Evolutionary conservation across 2,797 vertebrate genomes (phyloP), one percentile per base, ranked within the genome.

Genomic region (Sebastiscus tertius): DNA sequence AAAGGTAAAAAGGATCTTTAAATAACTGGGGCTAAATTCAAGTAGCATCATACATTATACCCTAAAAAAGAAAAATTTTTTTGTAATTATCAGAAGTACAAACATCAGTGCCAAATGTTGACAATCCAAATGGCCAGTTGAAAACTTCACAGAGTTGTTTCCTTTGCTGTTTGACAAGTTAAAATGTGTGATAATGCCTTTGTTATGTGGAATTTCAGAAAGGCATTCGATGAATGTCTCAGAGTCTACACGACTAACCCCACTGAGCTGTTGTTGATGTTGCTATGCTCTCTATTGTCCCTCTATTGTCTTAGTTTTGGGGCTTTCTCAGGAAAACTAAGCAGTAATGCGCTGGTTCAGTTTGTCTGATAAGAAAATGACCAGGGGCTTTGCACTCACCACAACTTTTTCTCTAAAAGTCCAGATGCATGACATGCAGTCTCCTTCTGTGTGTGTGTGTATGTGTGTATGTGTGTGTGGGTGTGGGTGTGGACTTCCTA

Each of bases 171-270:
- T 16, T 58, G 13, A 22, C 42, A 60, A 34, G n/a, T 66, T 29
- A 12, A 46, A 63, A 79, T 4, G 4, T 16, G 29, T 26, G 10
- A 31, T 39, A 36, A 63, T 1, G 16, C 67, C 46, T 81, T 71
- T 14, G 36, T 20, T 4, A 18, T 55, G 67, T 29, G 67, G 77
- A 84, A 79, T 72, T 77, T 83, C 24, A 61, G 56, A 68, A 60
- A 90, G 75, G 82, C 73, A 80, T 90, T 12, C 24, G 8, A 60
- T 33, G 76, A 88, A 86, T 88, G 83, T 66, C 54, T 76, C 56
- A 61, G 26, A 16, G 14, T 75, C 20, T 27, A 31, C 34, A 68
- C 3, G 16, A 69, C 18, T 10, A 68, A 69, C 34, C 46, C 56
- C 4, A 26, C 52, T 42, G 52, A 49, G 63, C 52, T 61, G 68